Percentiles rank a stretch among this genome's conserved stretches.
Conservation (phyloP, 2,797 vertebrate genomes). For the Premnoplex brunnescens region DNA sequence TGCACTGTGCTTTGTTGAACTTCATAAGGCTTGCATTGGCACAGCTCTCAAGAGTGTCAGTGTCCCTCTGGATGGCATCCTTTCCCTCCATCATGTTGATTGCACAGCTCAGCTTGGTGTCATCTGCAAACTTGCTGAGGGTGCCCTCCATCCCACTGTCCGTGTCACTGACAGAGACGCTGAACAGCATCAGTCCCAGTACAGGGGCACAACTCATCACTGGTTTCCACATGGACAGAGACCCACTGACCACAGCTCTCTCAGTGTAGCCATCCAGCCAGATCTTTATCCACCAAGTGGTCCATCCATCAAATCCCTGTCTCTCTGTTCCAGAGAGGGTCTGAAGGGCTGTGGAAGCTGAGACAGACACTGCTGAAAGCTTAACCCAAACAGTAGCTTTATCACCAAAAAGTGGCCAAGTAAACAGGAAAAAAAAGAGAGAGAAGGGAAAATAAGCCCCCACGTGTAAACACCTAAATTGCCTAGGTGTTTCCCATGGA, state of each 20-base stretch:
- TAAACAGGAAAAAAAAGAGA: too few relatives aligned
- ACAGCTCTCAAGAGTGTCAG: background rate
- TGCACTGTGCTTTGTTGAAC: background rate
- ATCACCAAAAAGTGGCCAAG: too few relatives aligned
- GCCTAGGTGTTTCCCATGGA: too few relatives aligned
- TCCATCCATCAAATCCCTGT: background rate
- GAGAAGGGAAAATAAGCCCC: too few relatives aligned
- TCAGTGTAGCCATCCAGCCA: background rate
- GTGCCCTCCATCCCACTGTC: background rate
- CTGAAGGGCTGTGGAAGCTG: too few relatives aligned
- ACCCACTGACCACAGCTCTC: background rate
- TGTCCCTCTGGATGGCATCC: background rate
- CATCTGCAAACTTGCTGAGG: background rate
- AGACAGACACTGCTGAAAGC: too few relatives aligned
- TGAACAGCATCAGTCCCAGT: background rate
- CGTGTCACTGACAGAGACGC: fast-evolving
- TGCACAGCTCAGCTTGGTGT: background rate
- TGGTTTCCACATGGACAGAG: background rate
- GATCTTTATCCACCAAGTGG: background rate
- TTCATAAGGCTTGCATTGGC: background rate
- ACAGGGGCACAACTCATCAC: too few relatives aligned
- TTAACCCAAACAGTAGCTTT: too few relatives aligned
- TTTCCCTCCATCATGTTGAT: background rate
- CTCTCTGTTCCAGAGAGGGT: background rate
- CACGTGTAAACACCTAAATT: too few relatives aligned